phyloP scores from a whole-genome alignment of 2,888 invertebrate genomes.

The Argynnis bischoffii region DNA sequence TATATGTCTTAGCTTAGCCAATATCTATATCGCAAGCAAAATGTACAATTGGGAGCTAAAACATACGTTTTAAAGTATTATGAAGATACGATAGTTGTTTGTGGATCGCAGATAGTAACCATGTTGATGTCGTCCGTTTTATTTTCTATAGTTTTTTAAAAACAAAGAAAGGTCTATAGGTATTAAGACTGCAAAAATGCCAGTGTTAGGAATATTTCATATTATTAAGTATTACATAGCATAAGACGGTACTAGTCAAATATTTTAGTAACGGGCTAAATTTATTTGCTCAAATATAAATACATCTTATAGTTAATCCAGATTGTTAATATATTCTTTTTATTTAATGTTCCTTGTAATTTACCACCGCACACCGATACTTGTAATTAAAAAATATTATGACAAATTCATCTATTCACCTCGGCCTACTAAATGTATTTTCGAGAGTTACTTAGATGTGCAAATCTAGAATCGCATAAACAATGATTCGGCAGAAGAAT shows the following conservation, averaged over 20 bases:
- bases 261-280: slow-evolving; percentile 67
- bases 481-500: neutral
- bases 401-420: slow-evolving; percentile 4
- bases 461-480: slow-evolving; percentile 12
- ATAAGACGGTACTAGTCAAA: slow-evolving; percentile 79
- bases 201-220: slow-evolving; percentile 68
- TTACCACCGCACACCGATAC: slow-evolving; percentile 41
- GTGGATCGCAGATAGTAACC: slow-evolving; percentile 7
- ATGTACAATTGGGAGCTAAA: slow-evolving; percentile 36
- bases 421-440: slow-evolving; percentile 31
- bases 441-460: slow-evolving; percentile 2
- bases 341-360: slow-evolving; percentile 44
- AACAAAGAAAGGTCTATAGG: slow-evolving; percentile 41
- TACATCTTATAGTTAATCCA: slow-evolving; percentile 35
- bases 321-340: slow-evolving; percentile 37
- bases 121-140: slow-evolving; percentile 25
- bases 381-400: slow-evolving; percentile 16
- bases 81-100: slow-evolving; percentile 23
- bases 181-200: slow-evolving; percentile 72
- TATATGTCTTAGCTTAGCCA: slow-evolving; percentile 76
- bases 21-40: slow-evolving; percentile 52
- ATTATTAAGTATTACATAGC: slow-evolving; percentile 57
- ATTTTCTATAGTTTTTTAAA: slow-evolving; percentile 6
- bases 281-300: slow-evolving; percentile 57
- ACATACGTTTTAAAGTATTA: slow-evolving; percentile 22